Base-by-base conservation (phyloP, 2,888 invertebrate genomes). In the Phortica okadai region DNA sequence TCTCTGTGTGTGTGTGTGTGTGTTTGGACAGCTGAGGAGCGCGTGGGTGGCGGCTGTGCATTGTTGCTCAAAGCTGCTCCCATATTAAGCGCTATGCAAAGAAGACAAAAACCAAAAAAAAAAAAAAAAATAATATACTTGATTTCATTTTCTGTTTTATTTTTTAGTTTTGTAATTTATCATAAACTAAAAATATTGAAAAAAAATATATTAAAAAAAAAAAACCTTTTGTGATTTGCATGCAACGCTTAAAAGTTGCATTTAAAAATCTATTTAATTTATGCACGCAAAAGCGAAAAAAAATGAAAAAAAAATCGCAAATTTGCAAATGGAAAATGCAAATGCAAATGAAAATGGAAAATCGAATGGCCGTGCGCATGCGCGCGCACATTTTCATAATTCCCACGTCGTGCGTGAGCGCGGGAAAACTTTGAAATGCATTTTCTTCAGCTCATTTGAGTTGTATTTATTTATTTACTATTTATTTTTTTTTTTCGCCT, bases 321-420 rank as follows among this genome's bases (percentile, higher is more conserved):
- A 77, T n/a, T 67, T 44, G 44, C 42, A 79, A 82, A 79, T 77
- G 80, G 44, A 62, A 45, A 50, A 72, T 54, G 72, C 21, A 45
- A 50, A 72, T 54, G 72, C 25, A 25, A 72, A 72, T 56, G 50
- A 73, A 77, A 82, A 82, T 82, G 82, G 80, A 82, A 80, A 74
- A 74, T 70, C 33, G 64, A 64, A 41, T 74, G 64, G 50, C 58
- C 25, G 80, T 78, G 25, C 25, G 62, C 16, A 62, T 16, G 25
- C 25, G 21, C n/a, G 25, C 62, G 25, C 16, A 25, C 16, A 62
- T 62, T 62, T 62, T 62, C 62, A 84, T 82, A 83, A 84, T 85
- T 85, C 85, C 85, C 85, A 85, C 86, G 85, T 85, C 86, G 84
- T 86, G 86, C 85, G 85, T 85, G 85, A 78, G 78, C 79, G 82